Base-by-base conservation (phyloP, 2,113 vertebrate species). In the Tor tambroides region DNA sequence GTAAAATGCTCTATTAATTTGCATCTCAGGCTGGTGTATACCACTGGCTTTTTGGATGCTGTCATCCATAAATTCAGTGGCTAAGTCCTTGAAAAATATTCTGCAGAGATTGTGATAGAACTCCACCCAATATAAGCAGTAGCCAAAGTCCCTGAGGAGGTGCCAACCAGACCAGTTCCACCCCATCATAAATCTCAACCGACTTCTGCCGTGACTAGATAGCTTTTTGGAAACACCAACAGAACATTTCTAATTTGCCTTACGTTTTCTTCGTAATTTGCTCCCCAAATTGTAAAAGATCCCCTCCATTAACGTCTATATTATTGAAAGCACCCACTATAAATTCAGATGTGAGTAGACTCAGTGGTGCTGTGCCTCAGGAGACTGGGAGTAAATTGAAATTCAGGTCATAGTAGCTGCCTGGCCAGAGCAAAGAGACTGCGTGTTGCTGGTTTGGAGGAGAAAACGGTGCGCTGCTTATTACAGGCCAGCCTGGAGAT, bases 321-420 rank as follows among this genome's bases (percentile, higher is more conserved):
- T 74, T 38, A 28, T 59, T 51, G 17, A 51, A 71, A 32, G 28
- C 14, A 9, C 6, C 21, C 30, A 41, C 63, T 74, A 35, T 74
- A 84, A 74, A 84, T 74, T 84, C 49, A 72, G 63, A 56, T 80
- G 30, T 69, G 43, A 65, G 30, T 38, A 88, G 61, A 43, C 87
- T 83, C 26, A 1, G 76, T 54, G 80, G 21, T 43, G 21, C 43
- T 38, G 26, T 71, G 82, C 85, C 82, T 38, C 6, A n/a, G 86
- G 59, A 77, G 71, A 12, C 71, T 19, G 59, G 59, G 17, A 56
- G 17, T 38, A 75, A 75, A 83, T 88, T 88, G 28, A 77, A 67
- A 88, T 88, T 88, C 87, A 76, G 82, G 78, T 86, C 87, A 86
- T 67, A 78, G 65, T 41, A 63, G 49, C 76, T 51, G 56, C 56